These are phyloP conservation scores for Orchesella flavescens DNA, from an alignment of 2,888 invertebrate species.

Conservation along the genomic window DNA sequence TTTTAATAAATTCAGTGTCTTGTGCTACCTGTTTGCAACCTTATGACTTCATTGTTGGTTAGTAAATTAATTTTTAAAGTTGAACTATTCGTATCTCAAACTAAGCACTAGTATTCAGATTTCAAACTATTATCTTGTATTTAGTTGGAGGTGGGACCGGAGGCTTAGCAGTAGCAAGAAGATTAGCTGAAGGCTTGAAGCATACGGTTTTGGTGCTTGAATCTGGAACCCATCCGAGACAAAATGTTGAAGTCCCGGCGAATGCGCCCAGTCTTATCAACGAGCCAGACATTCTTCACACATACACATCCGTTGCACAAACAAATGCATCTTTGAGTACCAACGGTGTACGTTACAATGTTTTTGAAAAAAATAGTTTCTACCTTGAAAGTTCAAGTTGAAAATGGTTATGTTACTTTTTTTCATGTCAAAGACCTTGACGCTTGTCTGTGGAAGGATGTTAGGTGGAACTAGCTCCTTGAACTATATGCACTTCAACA, in stretches of 20 bases:
- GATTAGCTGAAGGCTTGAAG: constrained; percentile 17
- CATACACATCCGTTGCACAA: constrained; percentile 5
- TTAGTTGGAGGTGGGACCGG: constrained; percentile 39
- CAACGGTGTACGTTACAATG: constrained; percentile 10
- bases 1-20: not conserved
- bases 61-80: no score
- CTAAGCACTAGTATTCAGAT: no score
- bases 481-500: constrained; percentile 36
- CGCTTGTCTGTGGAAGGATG: constrained; percentile 18
- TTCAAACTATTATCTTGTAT: not conserved
- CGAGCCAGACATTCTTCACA: constrained; percentile 4
- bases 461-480: constrained; percentile 35
- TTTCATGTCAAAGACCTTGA: not conserved
- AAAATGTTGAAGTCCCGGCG: constrained; percentile 20
- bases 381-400: not conserved
- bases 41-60: constrained; percentile 11
- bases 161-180: constrained; percentile 15
- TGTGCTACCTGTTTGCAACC: not conserved
- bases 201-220: constrained; percentile 29
- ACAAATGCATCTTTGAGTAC: not conserved
- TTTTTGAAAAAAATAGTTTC: not conserved
- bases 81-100: no score
- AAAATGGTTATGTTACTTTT: not conserved
- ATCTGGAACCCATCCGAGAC: constrained; percentile 8
- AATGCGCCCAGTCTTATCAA: not conserved